Conservation (phyloP, 2,113 vertebrate genomes). For the Sinocyclocheilus anshuiensis region DNA sequence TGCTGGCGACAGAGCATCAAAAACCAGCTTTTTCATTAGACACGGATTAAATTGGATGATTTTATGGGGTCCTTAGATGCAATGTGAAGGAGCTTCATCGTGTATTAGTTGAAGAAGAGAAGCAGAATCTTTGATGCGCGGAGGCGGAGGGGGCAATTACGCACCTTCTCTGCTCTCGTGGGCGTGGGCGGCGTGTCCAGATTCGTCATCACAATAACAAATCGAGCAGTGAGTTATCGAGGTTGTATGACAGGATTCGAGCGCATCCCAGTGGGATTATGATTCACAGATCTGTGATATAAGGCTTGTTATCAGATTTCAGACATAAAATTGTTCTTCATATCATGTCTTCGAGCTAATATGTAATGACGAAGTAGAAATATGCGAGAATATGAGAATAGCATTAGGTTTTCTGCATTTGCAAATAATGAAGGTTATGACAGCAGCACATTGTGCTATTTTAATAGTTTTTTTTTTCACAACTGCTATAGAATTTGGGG, state of each 20-base stretch:
- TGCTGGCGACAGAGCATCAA: background rate
- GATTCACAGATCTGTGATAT: slow-evolving; percentile 38
- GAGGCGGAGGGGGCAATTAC: slow-evolving; percentile 35
- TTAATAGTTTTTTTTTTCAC: background rate
- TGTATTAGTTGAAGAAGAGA: background rate
- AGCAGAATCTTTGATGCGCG: slow-evolving; percentile 16
- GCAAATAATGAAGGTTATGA: background rate
- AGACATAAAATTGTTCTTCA: background rate
- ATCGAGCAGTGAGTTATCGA: slow-evolving; percentile 36
- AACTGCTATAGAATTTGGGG: background rate
- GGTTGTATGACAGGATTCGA: slow-evolving; percentile 34
- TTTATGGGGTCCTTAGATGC: background rate
- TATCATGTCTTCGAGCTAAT: background rate
- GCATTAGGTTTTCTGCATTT: background rate
- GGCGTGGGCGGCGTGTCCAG: slow-evolving; percentile 35
- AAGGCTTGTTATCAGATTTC: background rate
- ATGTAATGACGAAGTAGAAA: background rate
- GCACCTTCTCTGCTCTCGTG: slow-evolving; percentile 40
- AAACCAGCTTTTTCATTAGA: background rate
- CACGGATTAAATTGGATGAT: too few species aligned
- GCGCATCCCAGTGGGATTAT: slow-evolving; percentile 11
- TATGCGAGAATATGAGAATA: background rate
- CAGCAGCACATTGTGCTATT: background rate
- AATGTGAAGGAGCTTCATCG: background rate
- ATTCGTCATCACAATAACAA: slow-evolving; percentile 42